Conservation (phyloP, 1,140 invertebrate genomes). For the Temnothorax nylanderi region DNA sequence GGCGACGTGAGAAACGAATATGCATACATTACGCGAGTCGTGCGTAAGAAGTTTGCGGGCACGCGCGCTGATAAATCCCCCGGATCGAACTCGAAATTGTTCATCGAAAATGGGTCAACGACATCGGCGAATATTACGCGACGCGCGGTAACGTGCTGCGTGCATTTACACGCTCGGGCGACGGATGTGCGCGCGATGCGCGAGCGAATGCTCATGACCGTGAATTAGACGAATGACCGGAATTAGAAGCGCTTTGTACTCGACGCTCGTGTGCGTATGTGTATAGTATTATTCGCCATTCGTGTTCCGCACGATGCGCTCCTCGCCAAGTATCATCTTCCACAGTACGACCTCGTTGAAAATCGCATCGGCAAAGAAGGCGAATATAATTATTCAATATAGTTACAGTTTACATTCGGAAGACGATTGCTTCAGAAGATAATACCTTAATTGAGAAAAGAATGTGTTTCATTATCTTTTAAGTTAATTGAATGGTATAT, state of each 20-base stretch:
- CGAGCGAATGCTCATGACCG: conserved; percentile 26
- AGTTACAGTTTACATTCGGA: neutral
- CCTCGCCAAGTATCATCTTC: neutral
- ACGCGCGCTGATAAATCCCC: conserved; percentile 40
- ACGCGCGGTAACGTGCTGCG: neutral
- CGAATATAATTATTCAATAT: neutral
- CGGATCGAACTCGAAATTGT: conserved; percentile 44
- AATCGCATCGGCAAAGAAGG: neutral
- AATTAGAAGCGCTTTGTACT: conserved; percentile 17
- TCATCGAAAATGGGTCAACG: conserved; percentile 66
- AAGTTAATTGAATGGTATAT: neutral
- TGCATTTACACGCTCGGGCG: conserved; percentile 52
- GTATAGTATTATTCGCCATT: neutral
- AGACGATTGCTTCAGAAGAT: neutral
- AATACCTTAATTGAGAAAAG: neutral
- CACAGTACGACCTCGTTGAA: neutral
- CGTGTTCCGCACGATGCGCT: neutral
- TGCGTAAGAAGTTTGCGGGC: neutral
- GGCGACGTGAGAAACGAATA: neutral
- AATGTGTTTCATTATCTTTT: neutral
- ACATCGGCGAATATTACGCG: conserved; percentile 64
- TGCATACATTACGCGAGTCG: neutral
- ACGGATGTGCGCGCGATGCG: conserved; percentile 34
- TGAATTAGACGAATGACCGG: conserved; percentile 4
- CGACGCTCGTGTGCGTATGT: neutral